Evolutionary conservation across 2,113 vertebrate genomes (phyloP), one percentile per base, ranked within the genome.

Genomic region (Apus apus): DNA sequence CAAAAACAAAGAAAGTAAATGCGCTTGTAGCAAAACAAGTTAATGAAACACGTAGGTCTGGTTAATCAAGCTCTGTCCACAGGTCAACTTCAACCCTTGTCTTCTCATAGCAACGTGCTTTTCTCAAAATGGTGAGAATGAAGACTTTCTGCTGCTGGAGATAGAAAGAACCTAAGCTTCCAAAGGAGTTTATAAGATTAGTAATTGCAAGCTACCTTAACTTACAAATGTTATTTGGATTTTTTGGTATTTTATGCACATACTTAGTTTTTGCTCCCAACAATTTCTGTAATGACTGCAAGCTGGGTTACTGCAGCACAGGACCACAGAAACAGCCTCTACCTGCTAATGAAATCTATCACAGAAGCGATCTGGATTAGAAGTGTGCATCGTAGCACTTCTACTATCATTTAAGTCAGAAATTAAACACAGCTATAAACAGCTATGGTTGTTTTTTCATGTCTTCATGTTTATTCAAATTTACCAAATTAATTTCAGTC

Each of bases 191-290:
- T 50, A 6, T n/a, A 87, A 79, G 56, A 95, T 90, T 66, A 95
- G 67, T 65, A 79, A 62, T 56, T 38, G 90, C 91, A 97, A 98
- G 94, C 97, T 98, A 96, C 97, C 98, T 98, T 97, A 96, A 97
- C 87, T 97, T 95, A 95, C 87, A 97, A 91, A 92, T 48, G 11
- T 90, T 62, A 60, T 61, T 67, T 58, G 45, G 22, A 14, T 53
- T 87, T 91, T 90, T 66, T 6, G 51, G 79, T 73, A 40, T 51
- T 53, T 21, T 79, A 91, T 70, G 78, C 67, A 94, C 96, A 97
- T 72, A 96, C 96, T 96, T 51, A 75, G 89, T 21, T 91, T 96
- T 96, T 97, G 97, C 92, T 98, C 96, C 96, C 97, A 84, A 75
- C 79, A 56, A 87, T 84, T 91, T 68, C 83, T 77, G 67, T 56